phyloP scores from a whole-genome alignment of 1,140 invertebrate genomes.

The Steinernema khuongi region DNA sequence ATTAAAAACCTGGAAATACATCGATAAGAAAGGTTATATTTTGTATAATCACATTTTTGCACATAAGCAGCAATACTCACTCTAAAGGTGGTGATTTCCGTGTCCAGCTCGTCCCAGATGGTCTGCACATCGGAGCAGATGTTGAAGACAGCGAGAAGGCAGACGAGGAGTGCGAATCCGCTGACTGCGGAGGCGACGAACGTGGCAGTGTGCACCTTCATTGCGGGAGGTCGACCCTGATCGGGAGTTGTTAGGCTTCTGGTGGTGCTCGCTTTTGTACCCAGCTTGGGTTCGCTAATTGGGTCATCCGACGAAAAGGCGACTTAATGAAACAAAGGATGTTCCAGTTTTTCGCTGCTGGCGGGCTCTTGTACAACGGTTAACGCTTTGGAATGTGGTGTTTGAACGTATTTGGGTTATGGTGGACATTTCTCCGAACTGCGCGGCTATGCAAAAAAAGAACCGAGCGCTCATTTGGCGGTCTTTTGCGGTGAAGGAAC shows the following conservation, averaged over 20 bases:
- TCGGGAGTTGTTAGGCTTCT: not conserved
- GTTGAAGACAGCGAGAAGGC: conserved; percentile 30
- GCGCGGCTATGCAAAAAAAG: too few species aligned
- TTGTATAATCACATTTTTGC: not conserved
- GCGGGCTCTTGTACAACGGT: too few species aligned
- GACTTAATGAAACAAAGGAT: conserved; percentile 13
- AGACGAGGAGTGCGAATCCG: conserved; percentile 27
- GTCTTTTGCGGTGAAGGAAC: too few species aligned
- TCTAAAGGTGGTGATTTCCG: conserved; percentile 36
- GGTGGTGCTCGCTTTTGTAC: not conserved
- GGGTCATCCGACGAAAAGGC: not conserved
- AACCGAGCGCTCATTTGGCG: too few species aligned
- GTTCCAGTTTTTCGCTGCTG: not conserved
- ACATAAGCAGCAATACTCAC: conserved; percentile 19
- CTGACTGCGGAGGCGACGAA: conserved; percentile 32
- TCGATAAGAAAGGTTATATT: not conserved
- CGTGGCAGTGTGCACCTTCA: conserved; percentile 38
- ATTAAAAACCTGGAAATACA: too few species aligned
- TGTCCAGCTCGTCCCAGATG: conserved; percentile 35
- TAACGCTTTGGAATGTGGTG: too few species aligned
- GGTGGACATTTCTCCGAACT: too few species aligned
- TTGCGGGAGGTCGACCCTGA: conserved; percentile 22
- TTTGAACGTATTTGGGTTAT: too few species aligned
- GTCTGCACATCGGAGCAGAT: conserved; percentile 34
- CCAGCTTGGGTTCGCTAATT: not conserved